Percentiles rank a stretch among this genome's conserved stretches.
Evolutionary conservation across 2,113 vertebrate species (phyloP).

Genomic region (Falco punctatus): DNA sequence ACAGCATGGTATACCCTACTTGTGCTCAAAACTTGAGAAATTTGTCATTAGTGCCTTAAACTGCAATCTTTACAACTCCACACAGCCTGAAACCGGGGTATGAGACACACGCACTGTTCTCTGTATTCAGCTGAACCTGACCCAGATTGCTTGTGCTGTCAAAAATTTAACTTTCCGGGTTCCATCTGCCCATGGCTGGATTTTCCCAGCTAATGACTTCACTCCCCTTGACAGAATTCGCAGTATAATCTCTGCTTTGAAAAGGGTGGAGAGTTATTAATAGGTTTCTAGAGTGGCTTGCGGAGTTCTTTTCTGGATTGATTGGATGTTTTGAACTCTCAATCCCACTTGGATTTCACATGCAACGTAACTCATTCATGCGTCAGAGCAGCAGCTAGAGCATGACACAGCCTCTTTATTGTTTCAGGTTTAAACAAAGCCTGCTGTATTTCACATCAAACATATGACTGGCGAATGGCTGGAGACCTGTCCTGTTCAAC

Average conservation of each 20-base stretch:
- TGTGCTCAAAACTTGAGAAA: neutral
- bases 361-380: neutral
- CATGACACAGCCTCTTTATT: neutral
- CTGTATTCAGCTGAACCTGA: neutral
- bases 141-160: neutral
- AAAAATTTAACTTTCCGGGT: neutral
- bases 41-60: neutral
- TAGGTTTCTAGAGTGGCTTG: neutral
- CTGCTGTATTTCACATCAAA: neutral
- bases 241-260: neutral
- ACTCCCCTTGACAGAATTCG: neutral
- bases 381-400: neutral
- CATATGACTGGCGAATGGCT: accelerated
- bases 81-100: neutral
- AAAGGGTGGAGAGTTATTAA: neutral
- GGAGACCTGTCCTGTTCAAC: neutral
- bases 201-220: neutral
- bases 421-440: neutral
- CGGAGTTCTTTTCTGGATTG: neutral
- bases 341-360: neutral
- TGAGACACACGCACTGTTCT: neutral
- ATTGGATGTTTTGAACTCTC: neutral
- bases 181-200: neutral
- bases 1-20: neutral
- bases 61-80: neutral